These are phyloP conservation scores for Mirza zaza DNA, from an alignment of 2,113 vertebrate genomes.

Conservation along the genomic window DNA sequence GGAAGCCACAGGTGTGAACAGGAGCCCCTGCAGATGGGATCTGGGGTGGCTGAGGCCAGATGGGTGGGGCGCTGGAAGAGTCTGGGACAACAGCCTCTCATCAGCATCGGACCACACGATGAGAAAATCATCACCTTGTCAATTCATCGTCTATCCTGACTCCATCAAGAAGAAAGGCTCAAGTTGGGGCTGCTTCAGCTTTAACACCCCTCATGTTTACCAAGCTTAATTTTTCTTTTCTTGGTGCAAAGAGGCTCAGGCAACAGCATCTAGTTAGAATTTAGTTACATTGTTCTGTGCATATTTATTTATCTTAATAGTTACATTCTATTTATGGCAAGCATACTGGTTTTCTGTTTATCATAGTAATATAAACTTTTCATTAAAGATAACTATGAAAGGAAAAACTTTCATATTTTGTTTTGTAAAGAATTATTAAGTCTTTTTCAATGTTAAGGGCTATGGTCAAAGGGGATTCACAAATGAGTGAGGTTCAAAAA, in stretches of 20 bases:
- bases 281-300: neutral
- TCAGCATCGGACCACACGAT: neutral
- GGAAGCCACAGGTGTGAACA: neutral
- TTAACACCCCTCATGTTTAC: too few relatives aligned
- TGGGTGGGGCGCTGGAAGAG: neutral
- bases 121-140: neutral
- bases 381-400: neutral
- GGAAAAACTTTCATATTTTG: neutral
- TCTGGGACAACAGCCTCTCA: neutral
- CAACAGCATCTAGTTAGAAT: neutral
- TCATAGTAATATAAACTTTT: neutral
- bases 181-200: neutral
- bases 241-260: neutral
- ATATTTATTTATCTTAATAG: slow-evolving; percentile 7
- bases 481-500: neutral
- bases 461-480: neutral
- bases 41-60: neutral
- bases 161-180: neutral
- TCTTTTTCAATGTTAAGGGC: neutral
- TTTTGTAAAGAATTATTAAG: slow-evolving; percentile 29
- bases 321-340: neutral
- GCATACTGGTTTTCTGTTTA: slow-evolving; percentile 19
- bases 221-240: neutral
- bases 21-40: neutral
- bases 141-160: neutral